Evolutionary conservation across 2,888 invertebrate species (phyloP).

Genomic region (Oeneis ivallda): DNA sequence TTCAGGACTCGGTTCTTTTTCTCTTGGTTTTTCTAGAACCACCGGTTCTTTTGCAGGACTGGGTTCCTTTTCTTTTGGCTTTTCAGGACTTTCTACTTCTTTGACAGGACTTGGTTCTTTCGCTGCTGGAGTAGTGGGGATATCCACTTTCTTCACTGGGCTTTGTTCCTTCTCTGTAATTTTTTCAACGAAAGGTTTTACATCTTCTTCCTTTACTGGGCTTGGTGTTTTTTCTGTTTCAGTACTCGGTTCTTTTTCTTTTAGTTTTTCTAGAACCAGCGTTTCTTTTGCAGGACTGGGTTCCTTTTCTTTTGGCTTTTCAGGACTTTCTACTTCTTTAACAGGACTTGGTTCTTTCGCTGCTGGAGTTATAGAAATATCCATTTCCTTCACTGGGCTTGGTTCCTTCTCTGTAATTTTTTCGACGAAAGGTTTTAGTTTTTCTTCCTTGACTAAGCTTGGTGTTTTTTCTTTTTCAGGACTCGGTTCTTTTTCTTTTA

Average conservation of each 20-base stretch:
- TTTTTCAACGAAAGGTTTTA: neutral
- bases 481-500: slow-evolving; percentile 30
- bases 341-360: too few species aligned
- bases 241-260: slow-evolving; percentile 23
- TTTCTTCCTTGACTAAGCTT: too few species aligned
- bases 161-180: slow-evolving; percentile 26
- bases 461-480: slow-evolving; percentile 30
- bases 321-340: too few species aligned
- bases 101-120: neutral
- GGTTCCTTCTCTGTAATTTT: too few species aligned
- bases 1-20: neutral
- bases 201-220: neutral
- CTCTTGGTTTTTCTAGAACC: neutral
- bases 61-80: neutral
- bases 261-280: slow-evolving; percentile 16
- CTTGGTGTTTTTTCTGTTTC: slow-evolving; percentile 24
- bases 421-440: too few species aligned
- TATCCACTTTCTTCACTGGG: slow-evolving; percentile 12
- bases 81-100: neutral
- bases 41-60: neutral
- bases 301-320: too few species aligned
- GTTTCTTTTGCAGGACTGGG: slow-evolving; percentile 24
- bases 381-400: too few species aligned
- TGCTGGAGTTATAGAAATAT: too few species aligned
- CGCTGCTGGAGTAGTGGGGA: neutral